Conservation (phyloP, 1,140 invertebrate species). For the Zelostemma sp. region DNA sequence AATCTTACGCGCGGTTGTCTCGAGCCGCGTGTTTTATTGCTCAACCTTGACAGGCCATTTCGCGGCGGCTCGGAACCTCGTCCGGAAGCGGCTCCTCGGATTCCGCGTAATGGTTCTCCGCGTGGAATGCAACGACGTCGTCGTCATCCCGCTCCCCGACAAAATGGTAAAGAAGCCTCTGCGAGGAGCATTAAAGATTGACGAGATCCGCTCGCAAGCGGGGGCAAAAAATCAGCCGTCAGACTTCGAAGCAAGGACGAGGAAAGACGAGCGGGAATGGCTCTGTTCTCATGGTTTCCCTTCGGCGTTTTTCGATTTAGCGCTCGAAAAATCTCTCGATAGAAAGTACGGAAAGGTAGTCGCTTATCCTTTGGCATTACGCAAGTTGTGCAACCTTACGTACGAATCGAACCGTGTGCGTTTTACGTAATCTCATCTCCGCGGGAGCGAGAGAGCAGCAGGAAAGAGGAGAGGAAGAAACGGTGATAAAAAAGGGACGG, state of each 20-base stretch:
- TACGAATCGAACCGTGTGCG: neutral
- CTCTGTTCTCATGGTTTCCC: too few species aligned
- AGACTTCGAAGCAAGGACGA: too few species aligned
- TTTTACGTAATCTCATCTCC: slow-evolving; percentile 23
- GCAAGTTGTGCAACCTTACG: slow-evolving; percentile 15
- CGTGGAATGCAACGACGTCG: too few species aligned
- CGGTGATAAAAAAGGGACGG: neutral
- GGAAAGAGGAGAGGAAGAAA: neutral
- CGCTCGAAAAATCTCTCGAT: neutral
- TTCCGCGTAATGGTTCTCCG: too few species aligned
- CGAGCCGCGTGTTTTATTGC: neutral
- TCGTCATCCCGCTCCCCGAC: too few species aligned
- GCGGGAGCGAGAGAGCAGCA: neutral
- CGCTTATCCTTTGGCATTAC: slow-evolving; percentile 14
- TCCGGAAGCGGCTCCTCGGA: too few species aligned
- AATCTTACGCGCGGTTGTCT: neutral
- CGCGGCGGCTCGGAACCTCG: neutral
- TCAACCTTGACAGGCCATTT: slow-evolving; percentile 1
- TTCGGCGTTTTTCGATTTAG: too few species aligned
- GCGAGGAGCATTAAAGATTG: too few species aligned
- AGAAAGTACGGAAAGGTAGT: neutral
- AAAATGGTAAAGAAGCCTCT: too few species aligned
- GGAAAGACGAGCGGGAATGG: too few species aligned
- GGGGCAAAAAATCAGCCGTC: too few species aligned
- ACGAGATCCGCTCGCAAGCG: too few species aligned